These are phyloP conservation scores for Hesperophylax magnus DNA, from an alignment of 1,140 invertebrate genomes.

Conservation along the genomic window DNA sequence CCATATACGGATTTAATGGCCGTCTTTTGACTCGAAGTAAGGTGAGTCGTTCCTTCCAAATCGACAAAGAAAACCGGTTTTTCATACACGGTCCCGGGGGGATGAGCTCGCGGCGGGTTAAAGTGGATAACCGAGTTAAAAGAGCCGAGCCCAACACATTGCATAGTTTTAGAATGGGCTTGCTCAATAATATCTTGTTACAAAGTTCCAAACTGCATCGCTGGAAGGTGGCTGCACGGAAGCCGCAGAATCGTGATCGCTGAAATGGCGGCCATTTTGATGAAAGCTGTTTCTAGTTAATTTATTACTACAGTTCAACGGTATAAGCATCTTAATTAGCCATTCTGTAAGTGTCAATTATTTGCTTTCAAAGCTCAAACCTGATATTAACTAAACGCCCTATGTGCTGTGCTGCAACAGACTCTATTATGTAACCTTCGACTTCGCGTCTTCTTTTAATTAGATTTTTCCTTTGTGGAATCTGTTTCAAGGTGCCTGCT, in stretches of 20 bases:
- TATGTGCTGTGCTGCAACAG: no score
- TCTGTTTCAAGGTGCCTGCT: no score
- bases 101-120: neutral
- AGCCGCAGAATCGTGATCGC: conserved; percentile 20
- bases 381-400: no score
- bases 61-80: conserved; percentile 27
- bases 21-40: neutral
- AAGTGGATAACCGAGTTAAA: neutral
- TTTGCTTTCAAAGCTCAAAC: neutral
- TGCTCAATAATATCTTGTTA: conserved; percentile 3
- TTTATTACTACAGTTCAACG: conserved; percentile 16
- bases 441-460: no score
- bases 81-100: conserved; percentile 1
- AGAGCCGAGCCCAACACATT: neutral
- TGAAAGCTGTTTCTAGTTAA: conserved; percentile 37
- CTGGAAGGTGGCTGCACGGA: neutral
- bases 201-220: conserved; percentile 16
- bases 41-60: conserved; percentile 5
- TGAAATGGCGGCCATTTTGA: conserved; percentile 33
- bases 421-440: no score
- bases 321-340: conserved; percentile 1
- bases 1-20: neutral
- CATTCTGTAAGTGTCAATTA: neutral
- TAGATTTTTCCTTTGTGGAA: no score
- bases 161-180: neutral